These are phyloP conservation scores for Psittacula derbiana DNA, from an alignment of 2,797 vertebrate species.

Conservation along the genomic window DNA sequence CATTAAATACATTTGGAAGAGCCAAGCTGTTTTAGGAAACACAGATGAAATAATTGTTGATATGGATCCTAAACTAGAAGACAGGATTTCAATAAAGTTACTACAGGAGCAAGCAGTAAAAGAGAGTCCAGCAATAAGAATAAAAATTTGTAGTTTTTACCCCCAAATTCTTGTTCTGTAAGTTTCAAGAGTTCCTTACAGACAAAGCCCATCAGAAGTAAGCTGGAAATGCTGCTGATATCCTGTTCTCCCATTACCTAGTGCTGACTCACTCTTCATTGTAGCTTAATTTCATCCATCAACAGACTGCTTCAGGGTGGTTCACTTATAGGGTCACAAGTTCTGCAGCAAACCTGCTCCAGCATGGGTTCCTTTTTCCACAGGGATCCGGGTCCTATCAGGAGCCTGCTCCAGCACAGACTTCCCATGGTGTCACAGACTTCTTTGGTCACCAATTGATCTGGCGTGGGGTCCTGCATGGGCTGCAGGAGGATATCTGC, in stretches of 20 bases:
- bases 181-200: background rate
- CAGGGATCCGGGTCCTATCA: background rate
- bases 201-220: background rate
- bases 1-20: background rate
- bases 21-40: background rate
- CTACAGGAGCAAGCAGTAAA: background rate
- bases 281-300: background rate
- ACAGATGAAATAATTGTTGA: background rate
- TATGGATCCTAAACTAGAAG: background rate
- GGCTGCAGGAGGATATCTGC: background rate
- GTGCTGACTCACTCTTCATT: background rate
- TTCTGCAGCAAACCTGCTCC: background rate
- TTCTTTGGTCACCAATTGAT: background rate
- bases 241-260: background rate
- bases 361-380: background rate
- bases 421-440: background rate
- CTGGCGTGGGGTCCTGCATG: background rate
- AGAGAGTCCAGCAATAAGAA: background rate
- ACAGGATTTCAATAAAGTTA: background rate
- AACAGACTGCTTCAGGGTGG: background rate
- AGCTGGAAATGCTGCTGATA: background rate
- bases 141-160: background rate
- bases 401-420: background rate
- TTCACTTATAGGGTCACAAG: background rate
- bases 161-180: rapidly evolving